These are phyloP conservation scores for Drosophila helvetica DNA, from an alignment of 2,888 invertebrate genomes.

Conservation along the genomic window DNA sequence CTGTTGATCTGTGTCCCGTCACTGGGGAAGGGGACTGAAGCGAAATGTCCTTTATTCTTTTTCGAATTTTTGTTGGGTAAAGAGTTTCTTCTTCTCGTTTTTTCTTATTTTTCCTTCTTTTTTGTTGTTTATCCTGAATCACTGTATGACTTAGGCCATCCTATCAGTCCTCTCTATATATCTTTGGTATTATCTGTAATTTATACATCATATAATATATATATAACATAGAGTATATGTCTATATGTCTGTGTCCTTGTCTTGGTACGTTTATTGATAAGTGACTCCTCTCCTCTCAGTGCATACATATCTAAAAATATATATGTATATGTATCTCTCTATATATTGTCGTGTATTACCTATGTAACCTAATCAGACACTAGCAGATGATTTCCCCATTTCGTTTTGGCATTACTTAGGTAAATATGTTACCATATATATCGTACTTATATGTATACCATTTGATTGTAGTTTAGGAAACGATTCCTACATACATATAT, in stretches of 20 bases:
- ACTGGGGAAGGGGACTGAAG: constrained; percentile 8
- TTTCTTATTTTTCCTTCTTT: background rate
- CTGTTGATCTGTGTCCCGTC: background rate
- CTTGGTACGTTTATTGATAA: constrained; percentile 44
- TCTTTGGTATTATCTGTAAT: constrained; percentile 30
- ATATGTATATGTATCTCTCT: constrained; percentile 11
- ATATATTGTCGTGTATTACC: constrained; percentile 13
- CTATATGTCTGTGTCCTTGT: constrained; percentile 61
- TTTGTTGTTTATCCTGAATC: background rate
- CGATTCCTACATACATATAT: background rate
- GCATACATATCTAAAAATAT: constrained; percentile 19
- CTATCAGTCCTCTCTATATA: constrained; percentile 43
- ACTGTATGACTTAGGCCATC: constrained; percentile 38
- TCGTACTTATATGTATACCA: background rate
- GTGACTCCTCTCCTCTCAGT: constrained; percentile 36
- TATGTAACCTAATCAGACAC: constrained; percentile 11
- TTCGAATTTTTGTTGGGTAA: constrained; percentile 15
- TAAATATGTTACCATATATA: constrained; percentile 13
- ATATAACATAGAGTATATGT: constrained; percentile 44
- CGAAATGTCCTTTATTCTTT: constrained; percentile 31
- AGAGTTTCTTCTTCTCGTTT: background rate
- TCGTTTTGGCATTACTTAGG: constrained; percentile 28
- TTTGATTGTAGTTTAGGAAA: background rate
- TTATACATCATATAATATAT: constrained; percentile 8
- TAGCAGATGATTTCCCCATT: constrained; percentile 19